Percentiles rank a stretch among this genome's conserved stretches.
Conservation (phyloP, 2,888 invertebrate genomes). For the Nasonovia ribisnigri region DNA sequence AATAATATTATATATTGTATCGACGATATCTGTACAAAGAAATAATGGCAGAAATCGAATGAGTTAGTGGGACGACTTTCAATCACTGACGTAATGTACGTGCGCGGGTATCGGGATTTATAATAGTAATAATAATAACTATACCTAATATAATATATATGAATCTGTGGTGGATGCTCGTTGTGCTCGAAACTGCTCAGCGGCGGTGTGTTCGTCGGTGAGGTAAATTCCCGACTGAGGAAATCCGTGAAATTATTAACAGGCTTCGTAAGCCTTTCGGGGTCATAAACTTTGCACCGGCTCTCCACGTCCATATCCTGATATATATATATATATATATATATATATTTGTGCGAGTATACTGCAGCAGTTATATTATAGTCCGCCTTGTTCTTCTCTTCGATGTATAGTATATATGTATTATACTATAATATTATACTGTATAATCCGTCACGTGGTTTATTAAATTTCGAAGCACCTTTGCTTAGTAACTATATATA, state of each 20-base stretch:
- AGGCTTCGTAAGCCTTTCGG: conserved; percentile 27
- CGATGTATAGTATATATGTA: background rate
- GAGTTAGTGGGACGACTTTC: background rate
- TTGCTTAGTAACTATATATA: background rate
- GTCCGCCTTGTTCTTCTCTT: background rate
- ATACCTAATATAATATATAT: background rate
- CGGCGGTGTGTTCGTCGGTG: background rate
- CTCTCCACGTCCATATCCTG: background rate
- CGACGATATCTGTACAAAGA: background rate
- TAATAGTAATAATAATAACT: background rate
- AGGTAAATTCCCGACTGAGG: conserved; percentile 39
- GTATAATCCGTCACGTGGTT: conserved; percentile 24
- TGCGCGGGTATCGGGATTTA: background rate
- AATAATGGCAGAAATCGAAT: background rate
- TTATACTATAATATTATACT: too few species aligned
- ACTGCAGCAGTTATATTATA: conserved; percentile 4
- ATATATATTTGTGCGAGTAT: background rate
- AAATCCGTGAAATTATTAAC: conserved; percentile 53
- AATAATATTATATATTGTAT: background rate
- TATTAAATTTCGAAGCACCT: conserved; percentile 28
- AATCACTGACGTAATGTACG: background rate
- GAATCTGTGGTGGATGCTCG: background rate
- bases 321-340: background rate
- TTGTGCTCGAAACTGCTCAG: background rate
- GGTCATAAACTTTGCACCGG: conserved; percentile 22